Evolutionary conservation across 2,113 vertebrate genomes (phyloP).

Genomic region (Cyprinodon tularosa): DNA sequence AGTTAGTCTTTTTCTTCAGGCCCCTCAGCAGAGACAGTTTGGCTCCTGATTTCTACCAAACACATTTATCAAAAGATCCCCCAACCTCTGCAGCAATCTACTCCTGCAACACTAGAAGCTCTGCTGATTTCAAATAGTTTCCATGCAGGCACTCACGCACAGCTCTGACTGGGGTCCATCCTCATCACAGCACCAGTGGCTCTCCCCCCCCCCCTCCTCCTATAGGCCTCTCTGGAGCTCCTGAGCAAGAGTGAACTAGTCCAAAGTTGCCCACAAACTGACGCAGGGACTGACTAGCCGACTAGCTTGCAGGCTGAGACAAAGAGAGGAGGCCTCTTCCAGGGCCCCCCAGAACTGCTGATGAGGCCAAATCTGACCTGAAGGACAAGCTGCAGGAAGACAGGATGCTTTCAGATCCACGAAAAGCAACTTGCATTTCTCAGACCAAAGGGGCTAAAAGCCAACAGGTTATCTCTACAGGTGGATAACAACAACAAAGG

Average conservation of each 20-base stretch:
- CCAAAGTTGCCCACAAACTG: constrained; percentile 78
- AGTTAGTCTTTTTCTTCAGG: neutral
- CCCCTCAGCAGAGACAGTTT: constrained; percentile 16
- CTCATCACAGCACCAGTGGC: constrained; percentile 51
- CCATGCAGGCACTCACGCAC: constrained; percentile 29
- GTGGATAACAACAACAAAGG: neutral
- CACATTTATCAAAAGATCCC: constrained; percentile 86
- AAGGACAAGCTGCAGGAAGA: constrained; percentile 30
- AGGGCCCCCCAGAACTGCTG: constrained; percentile 76
- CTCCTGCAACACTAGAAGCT: constrained; percentile 60
- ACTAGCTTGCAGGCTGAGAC: constrained; percentile 74
- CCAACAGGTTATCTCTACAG: neutral
- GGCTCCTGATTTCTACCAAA: constrained; percentile 77
- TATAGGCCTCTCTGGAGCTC: constrained; percentile 50
- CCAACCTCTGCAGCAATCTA: neutral
- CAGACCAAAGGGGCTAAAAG: neutral
- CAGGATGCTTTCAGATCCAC: constrained; percentile 24
- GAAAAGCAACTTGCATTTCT: neutral
- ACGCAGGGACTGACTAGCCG: constrained; percentile 65
- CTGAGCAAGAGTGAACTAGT: constrained; percentile 73
- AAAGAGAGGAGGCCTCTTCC: constrained; percentile 80
- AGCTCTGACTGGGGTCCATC: constrained; percentile 73
- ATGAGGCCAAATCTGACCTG: neutral
- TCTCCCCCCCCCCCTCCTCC: constrained; percentile 32
- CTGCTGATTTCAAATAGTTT: constrained; percentile 79